Base-by-base conservation (phyloP, 2,888 invertebrate genomes). In the Pediacus dermestoides region DNA sequence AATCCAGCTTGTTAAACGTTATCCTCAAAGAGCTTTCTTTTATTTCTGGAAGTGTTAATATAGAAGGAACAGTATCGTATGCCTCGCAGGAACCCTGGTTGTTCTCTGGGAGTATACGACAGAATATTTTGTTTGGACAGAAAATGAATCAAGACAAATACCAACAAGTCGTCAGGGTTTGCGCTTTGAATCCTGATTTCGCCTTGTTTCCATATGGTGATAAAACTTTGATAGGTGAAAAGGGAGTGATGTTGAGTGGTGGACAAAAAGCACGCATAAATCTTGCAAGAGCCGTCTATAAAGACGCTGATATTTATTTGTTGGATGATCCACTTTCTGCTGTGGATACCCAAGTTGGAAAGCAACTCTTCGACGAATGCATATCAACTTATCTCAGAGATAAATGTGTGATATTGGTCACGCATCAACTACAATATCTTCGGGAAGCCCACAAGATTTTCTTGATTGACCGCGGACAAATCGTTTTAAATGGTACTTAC, bases 401-500 rank as follows among this genome's bases (percentile, higher is more conserved):
- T 3, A 23, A 23, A 7, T 9, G 9, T n/a, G 10, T n/a, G 10
- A 23, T 23, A 4, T 10, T 23, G 8, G 23, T 23, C 3, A 23
- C 23, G 3, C 23, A 23, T 23, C 23, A 23, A n/a, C 4, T 23
- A 50, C 78, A 81, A 59, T 81, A 81, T 58, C 69, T 81, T 1
- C 72, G 74, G 37, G 74, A 76, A 6, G 61, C 77, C 1, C 57
- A 57, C 6, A 62, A 74, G 70, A 74, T 76, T n/a, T n/a, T n/a
- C n/a, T n/a, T n/a, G n/a, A n/a, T n/a, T n/a, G n/a, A n/a, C n/a
- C n/a, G n/a, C n/a, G n/a, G n/a, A n/a, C n/a, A n/a, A n/a, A n/a
- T n/a, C n/a, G n/a, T n/a, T n/a, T n/a, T n/a, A n/a, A n/a, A n/a
- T n/a, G n/a, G n/a, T n/a, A n/a, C n/a, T n/a, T n/a, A n/a, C n/a